A percentile compares a stretch with the other conserved stretches of the same genome.
phyloP scores from a whole-genome alignment of 2,113 vertebrate species.

The Phycodurus eques region DNA sequence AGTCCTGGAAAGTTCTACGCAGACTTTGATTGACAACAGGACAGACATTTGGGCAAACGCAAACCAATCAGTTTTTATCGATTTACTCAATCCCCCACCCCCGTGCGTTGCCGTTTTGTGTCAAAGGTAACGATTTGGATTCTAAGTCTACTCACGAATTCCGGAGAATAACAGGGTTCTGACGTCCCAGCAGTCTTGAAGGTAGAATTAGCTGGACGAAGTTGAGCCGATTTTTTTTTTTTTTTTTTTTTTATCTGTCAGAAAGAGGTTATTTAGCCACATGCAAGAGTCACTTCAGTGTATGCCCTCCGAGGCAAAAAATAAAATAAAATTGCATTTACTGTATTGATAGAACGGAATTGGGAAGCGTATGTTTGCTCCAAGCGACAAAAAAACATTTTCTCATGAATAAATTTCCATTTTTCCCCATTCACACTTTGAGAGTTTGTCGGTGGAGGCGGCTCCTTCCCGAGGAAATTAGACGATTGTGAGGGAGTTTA shows the following conservation, averaged over 20 bases:
- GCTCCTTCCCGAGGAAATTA: not conserved
- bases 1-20: not conserved
- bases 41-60: not conserved
- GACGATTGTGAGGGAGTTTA: not conserved
- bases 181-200: too few relatives aligned
- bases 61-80: not conserved
- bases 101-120: too few relatives aligned
- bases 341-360: not conserved
- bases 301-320: not conserved
- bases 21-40: not conserved
- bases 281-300: not conserved
- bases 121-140: too few relatives aligned
- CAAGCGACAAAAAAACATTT: conserved; percentile 6
- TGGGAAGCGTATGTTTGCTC: not conserved
- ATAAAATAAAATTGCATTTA: not conserved
- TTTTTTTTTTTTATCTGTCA: not conserved
- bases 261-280: not conserved
- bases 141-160: too few relatives aligned
- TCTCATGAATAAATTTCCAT: conserved; percentile 63
- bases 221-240: not conserved
- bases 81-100: not conserved
- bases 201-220: too few relatives aligned
- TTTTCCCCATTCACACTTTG: conserved; percentile 19
- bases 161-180: too few relatives aligned
- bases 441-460: conserved; percentile 1